Evolutionary conservation across 2,888 invertebrate genomes (phyloP).

Genomic region (Microchrysa polita): DNA sequence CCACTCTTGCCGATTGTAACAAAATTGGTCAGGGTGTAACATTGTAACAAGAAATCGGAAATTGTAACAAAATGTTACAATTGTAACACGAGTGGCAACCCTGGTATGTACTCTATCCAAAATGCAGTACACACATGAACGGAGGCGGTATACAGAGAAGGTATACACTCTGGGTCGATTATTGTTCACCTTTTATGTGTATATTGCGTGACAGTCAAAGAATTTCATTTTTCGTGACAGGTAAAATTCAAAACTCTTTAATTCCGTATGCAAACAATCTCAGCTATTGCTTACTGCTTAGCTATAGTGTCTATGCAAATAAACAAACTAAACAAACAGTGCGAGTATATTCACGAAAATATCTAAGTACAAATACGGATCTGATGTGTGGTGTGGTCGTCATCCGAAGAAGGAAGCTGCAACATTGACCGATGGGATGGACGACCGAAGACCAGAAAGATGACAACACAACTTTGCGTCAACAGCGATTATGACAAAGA

Average conservation of each 20-base stretch:
- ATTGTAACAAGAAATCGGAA: too few species aligned
- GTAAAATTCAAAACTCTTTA: slow-evolving; percentile 40
- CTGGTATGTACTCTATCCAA: too few species aligned
- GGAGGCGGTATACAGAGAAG: slow-evolving; percentile 27
- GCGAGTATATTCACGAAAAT: background rate
- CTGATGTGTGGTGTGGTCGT: slow-evolving; percentile 32
- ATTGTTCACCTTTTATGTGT: slow-evolving; percentile 40
- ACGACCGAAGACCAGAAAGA: too few species aligned
- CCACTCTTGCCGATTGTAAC: too few species aligned
- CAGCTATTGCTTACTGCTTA: too few species aligned
- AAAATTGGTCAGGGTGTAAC: too few species aligned
- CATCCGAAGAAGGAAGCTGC: slow-evolving; percentile 12
- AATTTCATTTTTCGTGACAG: slow-evolving; percentile 32
- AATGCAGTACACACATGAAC: background rate
- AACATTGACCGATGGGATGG: too few species aligned
- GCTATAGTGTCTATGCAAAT: slow-evolving; percentile 42
- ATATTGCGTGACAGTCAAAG: slow-evolving; percentile 26
- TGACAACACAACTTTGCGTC: too few species aligned
- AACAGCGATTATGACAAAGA: too few species aligned
- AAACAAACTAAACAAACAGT: slow-evolving; percentile 36
- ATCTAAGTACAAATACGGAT: slow-evolving; percentile 30
- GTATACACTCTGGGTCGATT: slow-evolving; percentile 12
- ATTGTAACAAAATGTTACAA: too few species aligned
- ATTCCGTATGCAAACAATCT: slow-evolving; percentile 42
- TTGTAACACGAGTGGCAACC: too few species aligned